Evolutionary conservation across 2,113 vertebrate genomes (phyloP).

Genomic region (Brachyistius frenatus): DNA sequence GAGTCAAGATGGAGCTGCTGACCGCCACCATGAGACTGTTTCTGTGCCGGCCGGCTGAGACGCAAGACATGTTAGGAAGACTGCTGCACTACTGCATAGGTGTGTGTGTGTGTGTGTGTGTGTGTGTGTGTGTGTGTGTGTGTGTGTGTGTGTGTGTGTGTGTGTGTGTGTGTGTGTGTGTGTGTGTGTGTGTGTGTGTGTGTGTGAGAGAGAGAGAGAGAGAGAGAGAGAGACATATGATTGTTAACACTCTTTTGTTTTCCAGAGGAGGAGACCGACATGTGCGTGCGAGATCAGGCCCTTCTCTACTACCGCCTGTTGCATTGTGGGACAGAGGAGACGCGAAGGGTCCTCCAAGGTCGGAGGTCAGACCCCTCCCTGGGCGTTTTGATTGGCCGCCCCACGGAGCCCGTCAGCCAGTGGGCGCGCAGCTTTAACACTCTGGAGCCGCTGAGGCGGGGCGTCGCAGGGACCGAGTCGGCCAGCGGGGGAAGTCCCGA

Average conservation of each 20-base stretch:
- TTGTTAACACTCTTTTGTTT: slow-evolving; percentile 38
- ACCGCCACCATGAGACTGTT: slow-evolving; percentile 90
- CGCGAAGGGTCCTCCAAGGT: slow-evolving; percentile 86
- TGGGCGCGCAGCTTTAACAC: slow-evolving; percentile 93
- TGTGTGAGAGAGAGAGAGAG: background rate
- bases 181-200: background rate
- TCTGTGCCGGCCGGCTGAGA: slow-evolving; percentile 92
- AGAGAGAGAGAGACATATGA: background rate
- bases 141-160: slow-evolving; percentile 67
- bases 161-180: slow-evolving; percentile 22
- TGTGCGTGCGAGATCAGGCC: slow-evolving; percentile 92
- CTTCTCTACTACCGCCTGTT: slow-evolving; percentile 95
- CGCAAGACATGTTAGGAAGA: slow-evolving; percentile 93
- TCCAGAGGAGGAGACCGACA: slow-evolving; percentile 93
- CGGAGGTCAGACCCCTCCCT: slow-evolving; percentile 92
- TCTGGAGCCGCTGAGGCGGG: slow-evolving; percentile 85
- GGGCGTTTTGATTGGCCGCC: slow-evolving; percentile 88
- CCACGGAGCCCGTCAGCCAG: slow-evolving; percentile 85
- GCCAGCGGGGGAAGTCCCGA: slow-evolving; percentile 77
- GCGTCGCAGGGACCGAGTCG: slow-evolving; percentile 73
- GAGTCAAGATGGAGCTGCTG: slow-evolving; percentile 93
- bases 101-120: slow-evolving; percentile 60
- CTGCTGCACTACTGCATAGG: slow-evolving; percentile 92
- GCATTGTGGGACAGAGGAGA: slow-evolving; percentile 87
- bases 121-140: background rate